Evolutionary conservation across 2,888 invertebrate species (phyloP).

Genomic region (Sphaerolaimus hirsutus): DNA sequence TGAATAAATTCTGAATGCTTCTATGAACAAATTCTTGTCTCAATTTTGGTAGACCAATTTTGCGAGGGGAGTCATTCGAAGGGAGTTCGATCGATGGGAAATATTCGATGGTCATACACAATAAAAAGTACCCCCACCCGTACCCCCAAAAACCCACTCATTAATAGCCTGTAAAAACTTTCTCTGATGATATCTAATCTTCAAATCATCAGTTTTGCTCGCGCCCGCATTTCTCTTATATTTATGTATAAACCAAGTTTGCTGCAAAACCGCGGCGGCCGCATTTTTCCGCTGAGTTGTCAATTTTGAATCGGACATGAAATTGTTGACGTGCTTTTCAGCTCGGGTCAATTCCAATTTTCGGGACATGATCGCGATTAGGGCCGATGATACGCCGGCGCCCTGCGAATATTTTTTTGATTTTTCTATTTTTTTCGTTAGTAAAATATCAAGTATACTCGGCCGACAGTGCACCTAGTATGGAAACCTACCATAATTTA

Average conservation of each 20-base stretch:
- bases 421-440: too few relatives aligned
- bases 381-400: constrained; percentile 90
- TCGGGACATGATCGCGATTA: constrained; percentile 94
- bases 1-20: too few relatives aligned
- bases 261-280: constrained; percentile 90
- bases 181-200: constrained; percentile 77
- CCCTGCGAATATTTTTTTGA: too few relatives aligned
- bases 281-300: constrained; percentile 99
- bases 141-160: constrained; percentile 41
- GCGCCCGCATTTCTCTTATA: constrained; percentile 44
- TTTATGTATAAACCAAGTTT: constrained; percentile 98
- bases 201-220: constrained; percentile 5
- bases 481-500: too few relatives aligned
- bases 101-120: too few relatives aligned
- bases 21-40: too few relatives aligned
- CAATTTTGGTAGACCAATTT: too few relatives aligned
- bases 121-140: not conserved
- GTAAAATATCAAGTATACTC: too few relatives aligned
- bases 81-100: too few relatives aligned
- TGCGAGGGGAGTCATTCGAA: too few relatives aligned
- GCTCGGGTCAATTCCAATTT: constrained; percentile 85
- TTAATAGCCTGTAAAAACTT: constrained; percentile 95
- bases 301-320: constrained; percentile 99
- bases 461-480: too few relatives aligned
- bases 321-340: constrained; percentile 99